Base-by-base conservation (phyloP, 1,140 invertebrate genomes). In the Papilio glaucus region DNA sequence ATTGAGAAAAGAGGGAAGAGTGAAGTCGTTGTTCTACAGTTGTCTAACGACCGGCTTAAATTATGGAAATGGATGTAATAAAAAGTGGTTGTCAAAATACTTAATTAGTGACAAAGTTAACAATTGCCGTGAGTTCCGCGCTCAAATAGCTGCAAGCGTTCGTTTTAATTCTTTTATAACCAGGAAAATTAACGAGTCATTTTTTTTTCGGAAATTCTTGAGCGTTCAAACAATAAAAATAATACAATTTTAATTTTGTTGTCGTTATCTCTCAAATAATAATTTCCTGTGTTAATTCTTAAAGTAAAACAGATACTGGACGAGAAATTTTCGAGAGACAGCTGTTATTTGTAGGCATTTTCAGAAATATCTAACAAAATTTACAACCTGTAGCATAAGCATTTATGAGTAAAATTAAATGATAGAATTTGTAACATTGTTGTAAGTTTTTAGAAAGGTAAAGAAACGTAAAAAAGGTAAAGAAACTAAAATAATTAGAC, bases 181-280 rank as follows among this genome's bases (percentile, higher is more conserved):
- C 49, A 53, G 49, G 49, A 53, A 12, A 53, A 53, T 53, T 53
- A 53, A 21, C 5, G 18, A 53, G 49, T 53, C 10, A 12, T 15
- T 15, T 6, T 6, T 53, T 53, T 53, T 24, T 53, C 49, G 18
- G 18, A 12, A 53, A 53, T 53, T 53, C 18, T 24, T 24, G 21
- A 9, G 1, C 49, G 18, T 53, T 53, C 24, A 53, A 53, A 53
- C 49, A 53, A 26, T 53, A 53, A 53, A 49, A 45, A 24, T 33
- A 33, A 21, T 0, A 12, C 9, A 12, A 53, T 24, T 24, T 9
- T 21, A 0, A 24, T 53, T 49, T 49, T 53, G 18, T 53, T 24
- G 21, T 53, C 24, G 49, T 49, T 15, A 49, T 3, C 8, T 9
- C 9, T 21, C 29, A 6, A 33, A 33, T 57, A 24, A 57, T 26